phyloP scores from a whole-genome alignment of 2,113 vertebrate species.

The Oreochromis aureus region DNA sequence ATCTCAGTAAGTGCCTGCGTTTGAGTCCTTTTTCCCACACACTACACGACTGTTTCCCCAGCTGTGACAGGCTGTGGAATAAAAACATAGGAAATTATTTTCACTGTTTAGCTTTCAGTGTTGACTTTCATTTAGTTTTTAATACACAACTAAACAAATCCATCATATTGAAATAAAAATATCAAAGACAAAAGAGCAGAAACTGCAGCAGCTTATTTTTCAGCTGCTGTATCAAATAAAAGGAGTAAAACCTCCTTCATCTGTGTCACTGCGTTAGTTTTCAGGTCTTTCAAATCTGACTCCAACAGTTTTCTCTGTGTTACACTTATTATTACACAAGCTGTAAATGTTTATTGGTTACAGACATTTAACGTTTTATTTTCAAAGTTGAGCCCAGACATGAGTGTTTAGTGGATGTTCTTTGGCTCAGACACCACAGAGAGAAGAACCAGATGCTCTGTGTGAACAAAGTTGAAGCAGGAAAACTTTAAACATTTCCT shows the following conservation, averaged over 20 bases:
- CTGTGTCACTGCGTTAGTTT: too few relatives aligned
- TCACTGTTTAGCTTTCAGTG: background rate
- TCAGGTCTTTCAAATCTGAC: too few relatives aligned
- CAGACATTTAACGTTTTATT: rapidly evolving
- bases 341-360: rapidly evolving
- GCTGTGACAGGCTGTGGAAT: too few relatives aligned
- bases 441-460: background rate
- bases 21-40: too few relatives aligned
- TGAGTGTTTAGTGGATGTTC: background rate
- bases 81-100: background rate
- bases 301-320: too few relatives aligned
- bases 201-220: rapidly evolving
- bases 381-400: rapidly evolving
- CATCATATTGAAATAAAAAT: rapidly evolving
- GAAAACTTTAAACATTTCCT: too few relatives aligned
- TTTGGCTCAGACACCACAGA: background rate
- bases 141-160: rapidly evolving
- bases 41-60: too few relatives aligned
- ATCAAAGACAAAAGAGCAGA: background rate
- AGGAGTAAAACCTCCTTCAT: too few relatives aligned
- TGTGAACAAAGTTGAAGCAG: background rate
- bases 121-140: rapidly evolving
- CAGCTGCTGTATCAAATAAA: rapidly evolving
- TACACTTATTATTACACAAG: too few relatives aligned
- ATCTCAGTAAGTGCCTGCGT: too few relatives aligned